Conservation (phyloP, 2,797 vertebrate species). For the Borostomias antarcticus region DNA sequence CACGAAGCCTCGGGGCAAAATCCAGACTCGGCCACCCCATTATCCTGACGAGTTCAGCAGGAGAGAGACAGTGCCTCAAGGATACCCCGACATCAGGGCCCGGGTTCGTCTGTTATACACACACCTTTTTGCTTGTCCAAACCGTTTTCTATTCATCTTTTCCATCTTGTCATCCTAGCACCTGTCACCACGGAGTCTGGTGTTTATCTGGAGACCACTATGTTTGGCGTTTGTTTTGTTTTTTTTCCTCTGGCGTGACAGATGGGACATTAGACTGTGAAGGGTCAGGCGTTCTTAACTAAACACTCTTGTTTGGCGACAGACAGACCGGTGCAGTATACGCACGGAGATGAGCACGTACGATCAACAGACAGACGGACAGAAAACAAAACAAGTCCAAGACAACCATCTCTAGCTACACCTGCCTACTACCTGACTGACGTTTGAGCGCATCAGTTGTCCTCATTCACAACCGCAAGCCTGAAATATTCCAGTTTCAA, state of each 20-base stretch:
- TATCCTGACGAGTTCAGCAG: too few species aligned
- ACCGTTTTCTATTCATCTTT: too few species aligned
- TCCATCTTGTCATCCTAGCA: conserved; percentile 1
- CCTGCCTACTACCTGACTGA: background rate
- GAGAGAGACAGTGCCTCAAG: too few species aligned
- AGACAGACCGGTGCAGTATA: background rate
- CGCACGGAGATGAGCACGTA: background rate
- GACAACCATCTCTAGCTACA: background rate
- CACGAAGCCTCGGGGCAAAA: too few species aligned
- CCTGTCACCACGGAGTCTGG: background rate
- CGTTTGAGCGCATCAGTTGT: background rate
- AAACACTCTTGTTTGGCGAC: background rate
- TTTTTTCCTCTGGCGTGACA: too few species aligned
- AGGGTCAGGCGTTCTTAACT: background rate
- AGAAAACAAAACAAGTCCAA: background rate
- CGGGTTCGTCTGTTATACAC: too few species aligned
- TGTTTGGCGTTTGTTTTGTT: conserved; percentile 5
- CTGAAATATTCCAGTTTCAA: too few species aligned
- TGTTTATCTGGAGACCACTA: background rate
- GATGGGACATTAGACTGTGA: too few species aligned
- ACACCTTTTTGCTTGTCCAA: too few species aligned
- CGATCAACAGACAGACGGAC: background rate
- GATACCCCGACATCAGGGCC: too few species aligned
- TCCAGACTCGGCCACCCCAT: too few species aligned
- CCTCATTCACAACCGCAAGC: background rate